Conservation (phyloP, 2,113 vertebrate species). For the Nematolebias whitei region DNA sequence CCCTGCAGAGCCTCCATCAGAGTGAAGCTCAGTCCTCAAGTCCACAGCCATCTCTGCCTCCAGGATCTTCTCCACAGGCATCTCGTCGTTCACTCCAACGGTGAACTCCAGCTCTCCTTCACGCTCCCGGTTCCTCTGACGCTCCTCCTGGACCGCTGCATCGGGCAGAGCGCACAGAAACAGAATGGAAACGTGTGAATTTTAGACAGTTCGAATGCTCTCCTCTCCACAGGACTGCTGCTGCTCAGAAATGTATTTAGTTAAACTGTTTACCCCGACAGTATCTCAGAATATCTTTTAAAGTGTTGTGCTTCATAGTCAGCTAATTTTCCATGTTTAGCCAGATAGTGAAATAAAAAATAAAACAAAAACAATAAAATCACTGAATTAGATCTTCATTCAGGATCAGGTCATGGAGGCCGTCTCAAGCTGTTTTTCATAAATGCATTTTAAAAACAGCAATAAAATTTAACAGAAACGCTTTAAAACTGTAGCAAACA, state of each 20-base stretch:
- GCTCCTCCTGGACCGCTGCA: constrained; percentile 91
- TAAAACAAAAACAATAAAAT: too few relatives aligned
- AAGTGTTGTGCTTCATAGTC: too few relatives aligned
- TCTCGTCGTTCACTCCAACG: constrained; percentile 87
- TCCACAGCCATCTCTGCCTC: constrained; percentile 91
- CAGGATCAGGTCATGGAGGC: too few relatives aligned
- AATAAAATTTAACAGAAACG: too few relatives aligned
- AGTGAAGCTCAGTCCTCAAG: constrained; percentile 88
- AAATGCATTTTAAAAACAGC: too few relatives aligned
- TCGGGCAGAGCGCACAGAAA: constrained; percentile 10
- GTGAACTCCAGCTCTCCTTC: constrained; percentile 85
- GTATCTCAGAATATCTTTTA: too few relatives aligned
- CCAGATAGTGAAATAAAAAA: too few relatives aligned
- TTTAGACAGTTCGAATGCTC: neutral
- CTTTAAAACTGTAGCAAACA: too few relatives aligned
- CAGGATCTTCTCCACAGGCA: constrained; percentile 94
- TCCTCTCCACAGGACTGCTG: neutral
- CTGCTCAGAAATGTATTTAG: neutral
- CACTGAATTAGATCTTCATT: too few relatives aligned
- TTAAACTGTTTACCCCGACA: too few relatives aligned
- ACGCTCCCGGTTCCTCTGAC: constrained; percentile 87
- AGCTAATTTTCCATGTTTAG: too few relatives aligned
- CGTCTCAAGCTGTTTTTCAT: too few relatives aligned
- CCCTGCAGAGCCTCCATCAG: constrained; percentile 83
- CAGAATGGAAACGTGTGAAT: neutral